These are phyloP conservation scores for Lagenorhynchus albirostris DNA, from an alignment of 2,113 vertebrate genomes.

Conservation along the genomic window DNA sequence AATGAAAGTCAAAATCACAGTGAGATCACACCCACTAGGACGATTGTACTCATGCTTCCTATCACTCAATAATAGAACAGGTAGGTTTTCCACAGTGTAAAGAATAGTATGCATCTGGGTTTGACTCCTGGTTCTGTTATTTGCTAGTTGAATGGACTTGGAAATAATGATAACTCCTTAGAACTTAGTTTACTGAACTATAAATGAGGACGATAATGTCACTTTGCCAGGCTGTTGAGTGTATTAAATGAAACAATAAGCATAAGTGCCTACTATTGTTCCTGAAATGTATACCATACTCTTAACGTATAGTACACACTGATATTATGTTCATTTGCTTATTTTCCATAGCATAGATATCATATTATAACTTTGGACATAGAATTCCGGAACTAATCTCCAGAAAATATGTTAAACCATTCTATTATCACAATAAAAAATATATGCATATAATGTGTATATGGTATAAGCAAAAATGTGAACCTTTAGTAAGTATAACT, in stretches of 20 bases:
- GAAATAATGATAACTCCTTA: neutral
- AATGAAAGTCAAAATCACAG: neutral
- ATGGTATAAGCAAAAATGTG: neutral
- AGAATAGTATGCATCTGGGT: neutral
- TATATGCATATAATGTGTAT: neutral
- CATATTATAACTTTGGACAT: neutral
- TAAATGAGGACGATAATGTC: neutral
- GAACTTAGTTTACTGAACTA: neutral
- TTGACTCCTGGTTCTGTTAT: neutral
- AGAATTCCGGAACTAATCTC: neutral
- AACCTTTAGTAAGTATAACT: neutral
- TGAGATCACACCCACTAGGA: neutral
- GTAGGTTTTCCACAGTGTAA: neutral
- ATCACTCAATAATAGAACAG: neutral
- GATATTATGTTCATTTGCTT: neutral
- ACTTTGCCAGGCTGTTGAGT: neutral
- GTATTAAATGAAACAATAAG: neutral
- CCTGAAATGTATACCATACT: neutral
- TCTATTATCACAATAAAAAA: neutral
- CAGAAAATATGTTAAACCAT: neutral
- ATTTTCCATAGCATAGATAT: neutral
- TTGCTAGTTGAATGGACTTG: neutral
- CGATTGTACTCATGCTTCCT: neutral
- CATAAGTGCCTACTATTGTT: neutral
- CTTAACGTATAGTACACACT: neutral